Conservation (phyloP, 2,113 vertebrate species). For the Tiliqua scincoides region DNA sequence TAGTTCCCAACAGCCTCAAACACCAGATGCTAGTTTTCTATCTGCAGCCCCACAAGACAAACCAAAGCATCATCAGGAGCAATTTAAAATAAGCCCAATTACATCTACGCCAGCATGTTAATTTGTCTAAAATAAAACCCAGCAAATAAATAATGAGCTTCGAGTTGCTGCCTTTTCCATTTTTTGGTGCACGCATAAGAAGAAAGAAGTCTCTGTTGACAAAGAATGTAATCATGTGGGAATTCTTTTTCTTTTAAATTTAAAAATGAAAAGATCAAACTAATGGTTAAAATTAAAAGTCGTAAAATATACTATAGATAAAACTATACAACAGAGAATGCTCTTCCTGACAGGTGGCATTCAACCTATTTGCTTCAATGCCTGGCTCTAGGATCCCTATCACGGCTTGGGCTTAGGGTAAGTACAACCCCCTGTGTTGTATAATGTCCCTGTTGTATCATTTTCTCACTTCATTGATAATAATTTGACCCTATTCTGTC, state of each 20-base stretch:
- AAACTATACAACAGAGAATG: not conserved
- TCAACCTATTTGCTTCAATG: too few species aligned
- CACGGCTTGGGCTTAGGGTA: too few species aligned
- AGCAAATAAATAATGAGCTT: slow-evolving; percentile 70
- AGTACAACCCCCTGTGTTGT: too few species aligned
- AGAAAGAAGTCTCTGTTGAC: too few species aligned
- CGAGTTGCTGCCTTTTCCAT: slow-evolving; percentile 65
- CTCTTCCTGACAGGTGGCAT: too few species aligned
- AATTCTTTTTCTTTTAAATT: not conserved
- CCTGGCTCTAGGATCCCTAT: too few species aligned
- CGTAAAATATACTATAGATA: not conserved
- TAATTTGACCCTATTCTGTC: too few species aligned
- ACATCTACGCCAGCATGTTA: slow-evolving; percentile 77
- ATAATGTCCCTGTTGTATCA: too few species aligned
- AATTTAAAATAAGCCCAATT: slow-evolving; percentile 81
- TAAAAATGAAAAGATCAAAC: not conserved
- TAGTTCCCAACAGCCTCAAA: slow-evolving; percentile 78
- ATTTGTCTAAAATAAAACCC: slow-evolving; percentile 74
- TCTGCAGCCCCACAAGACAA: slow-evolving; percentile 74
- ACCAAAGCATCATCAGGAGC: slow-evolving; percentile 73
- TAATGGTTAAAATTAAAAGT: not conserved
- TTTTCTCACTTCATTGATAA: too few species aligned
- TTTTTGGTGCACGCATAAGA: not conserved
- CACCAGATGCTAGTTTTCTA: slow-evolving; percentile 79
- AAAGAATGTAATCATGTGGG: not conserved